Evolutionary conservation across 2,113 vertebrate species (phyloP).

Genomic region (Nothobranchius furzeri): DNA sequence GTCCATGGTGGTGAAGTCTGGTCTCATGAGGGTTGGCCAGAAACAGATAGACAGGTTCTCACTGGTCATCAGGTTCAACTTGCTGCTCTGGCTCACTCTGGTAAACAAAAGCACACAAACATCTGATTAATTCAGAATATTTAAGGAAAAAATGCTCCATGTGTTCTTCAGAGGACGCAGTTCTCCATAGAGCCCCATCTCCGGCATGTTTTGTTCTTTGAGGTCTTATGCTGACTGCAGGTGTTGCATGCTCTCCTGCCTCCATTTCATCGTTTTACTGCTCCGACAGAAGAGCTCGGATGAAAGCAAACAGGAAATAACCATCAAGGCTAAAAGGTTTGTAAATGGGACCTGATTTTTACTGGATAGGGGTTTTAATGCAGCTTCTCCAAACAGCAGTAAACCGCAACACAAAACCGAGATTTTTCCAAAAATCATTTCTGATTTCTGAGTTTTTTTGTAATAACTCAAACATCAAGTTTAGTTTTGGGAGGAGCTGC

Average conservation of each 20-base stretch:
- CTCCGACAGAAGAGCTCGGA: background rate
- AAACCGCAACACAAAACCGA: background rate
- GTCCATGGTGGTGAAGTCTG: slow-evolving; percentile 95
- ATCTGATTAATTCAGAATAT: background rate
- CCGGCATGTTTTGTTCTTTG: too few relatives aligned
- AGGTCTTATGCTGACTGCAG: too few relatives aligned
- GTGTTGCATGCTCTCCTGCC: background rate
- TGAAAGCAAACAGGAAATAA: background rate
- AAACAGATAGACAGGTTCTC: slow-evolving; percentile 98
- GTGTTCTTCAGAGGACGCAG: background rate
- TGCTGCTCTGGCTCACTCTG: slow-evolving; percentile 91
- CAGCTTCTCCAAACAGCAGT: background rate
- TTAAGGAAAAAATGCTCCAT: background rate
- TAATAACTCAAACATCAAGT: background rate
- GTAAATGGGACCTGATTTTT: background rate
- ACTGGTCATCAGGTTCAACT: slow-evolving; percentile 93
- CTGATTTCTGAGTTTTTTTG: background rate
- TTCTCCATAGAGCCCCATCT: too few relatives aligned
- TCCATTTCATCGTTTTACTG: too few relatives aligned
- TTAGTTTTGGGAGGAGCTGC: background rate
- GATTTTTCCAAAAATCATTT: background rate
- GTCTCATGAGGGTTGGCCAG: slow-evolving; percentile 94
- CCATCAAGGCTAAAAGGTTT: background rate
- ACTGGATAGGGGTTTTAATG: background rate
- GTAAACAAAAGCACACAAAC: background rate